These are phyloP conservation scores for Drosophila ambigua DNA, from an alignment of 1,140 invertebrate genomes.

Conservation along the genomic window DNA sequence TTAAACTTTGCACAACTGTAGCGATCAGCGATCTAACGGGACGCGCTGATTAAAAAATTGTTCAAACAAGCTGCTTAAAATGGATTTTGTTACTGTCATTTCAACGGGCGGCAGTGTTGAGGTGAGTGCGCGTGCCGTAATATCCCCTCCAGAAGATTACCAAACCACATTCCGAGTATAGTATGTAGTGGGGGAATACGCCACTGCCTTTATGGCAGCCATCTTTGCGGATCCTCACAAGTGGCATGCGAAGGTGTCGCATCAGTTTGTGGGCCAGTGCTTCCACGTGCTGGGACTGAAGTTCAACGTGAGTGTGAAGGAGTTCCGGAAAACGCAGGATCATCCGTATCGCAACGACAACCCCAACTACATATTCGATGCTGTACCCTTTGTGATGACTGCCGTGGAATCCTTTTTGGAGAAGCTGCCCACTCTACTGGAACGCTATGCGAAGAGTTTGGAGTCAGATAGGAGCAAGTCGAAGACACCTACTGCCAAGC, in stretches of 20 bases:
- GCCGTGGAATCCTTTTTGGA: conserved; percentile 37
- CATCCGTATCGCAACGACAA: conserved; percentile 53
- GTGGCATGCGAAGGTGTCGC: conserved; percentile 39
- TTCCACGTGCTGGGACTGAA: conserved; percentile 43
- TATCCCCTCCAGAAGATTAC: neutral
- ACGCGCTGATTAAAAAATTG: neutral
- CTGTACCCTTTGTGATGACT: conserved; percentile 23
- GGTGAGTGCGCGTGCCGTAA: conserved; percentile 7
- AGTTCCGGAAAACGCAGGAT: conserved; percentile 20
- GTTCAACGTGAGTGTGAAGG: conserved; percentile 41
- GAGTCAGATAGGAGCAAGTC: neutral
- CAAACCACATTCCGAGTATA: neutral
- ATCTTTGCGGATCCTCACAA: conserved; percentile 34
- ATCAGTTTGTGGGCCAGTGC: conserved; percentile 60
- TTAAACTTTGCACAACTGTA: no score
- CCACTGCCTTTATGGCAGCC: conserved; percentile 26
- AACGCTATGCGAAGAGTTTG: neutral
- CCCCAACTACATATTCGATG: conserved; percentile 44
- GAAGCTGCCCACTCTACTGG: conserved; percentile 26
- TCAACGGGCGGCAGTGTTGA: conserved; percentile 27
- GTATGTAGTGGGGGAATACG: conserved; percentile 23
- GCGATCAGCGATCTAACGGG: no score
- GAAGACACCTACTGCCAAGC: neutral
- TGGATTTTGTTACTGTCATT: conserved; percentile 53
- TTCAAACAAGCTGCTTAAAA: neutral